Evolutionary conservation across 2,113 vertebrate species (phyloP).

Genomic region (Panthera uncia): DNA sequence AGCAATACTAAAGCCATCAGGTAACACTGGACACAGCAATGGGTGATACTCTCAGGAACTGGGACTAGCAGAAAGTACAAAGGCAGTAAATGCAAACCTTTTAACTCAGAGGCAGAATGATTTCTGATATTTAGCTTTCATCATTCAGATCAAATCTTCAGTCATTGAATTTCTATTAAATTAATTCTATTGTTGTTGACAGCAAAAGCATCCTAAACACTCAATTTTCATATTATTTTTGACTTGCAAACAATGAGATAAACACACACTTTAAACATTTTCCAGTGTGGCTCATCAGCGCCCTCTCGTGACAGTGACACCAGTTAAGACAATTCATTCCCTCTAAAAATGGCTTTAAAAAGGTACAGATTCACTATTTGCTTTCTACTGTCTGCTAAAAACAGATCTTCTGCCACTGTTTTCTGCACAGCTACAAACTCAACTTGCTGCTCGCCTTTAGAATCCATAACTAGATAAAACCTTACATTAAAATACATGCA

Average conservation of each 20-base stretch:
- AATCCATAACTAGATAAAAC: neutral
- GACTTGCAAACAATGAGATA: neutral
- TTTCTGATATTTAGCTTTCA: neutral
- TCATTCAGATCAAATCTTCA: neutral
- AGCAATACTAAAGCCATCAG: neutral
- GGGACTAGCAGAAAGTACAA: neutral
- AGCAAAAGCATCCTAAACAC: neutral
- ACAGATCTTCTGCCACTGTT: neutral
- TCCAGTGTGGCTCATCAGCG: conserved; percentile 16
- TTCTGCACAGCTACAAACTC: neutral
- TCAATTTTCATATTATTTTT: neutral
- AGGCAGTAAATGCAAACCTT: neutral
- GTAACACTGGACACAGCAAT: neutral
- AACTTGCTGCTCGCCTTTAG: neutral
- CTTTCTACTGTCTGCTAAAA: conserved; percentile 5
- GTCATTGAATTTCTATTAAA: neutral
- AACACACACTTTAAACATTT: neutral
- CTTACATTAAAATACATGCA: neutral
- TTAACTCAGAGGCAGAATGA: neutral
- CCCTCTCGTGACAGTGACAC: conserved; percentile 76
- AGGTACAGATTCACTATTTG: neutral
- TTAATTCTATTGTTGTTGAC: neutral
- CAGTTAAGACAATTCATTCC: neutral
- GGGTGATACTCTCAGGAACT: neutral
- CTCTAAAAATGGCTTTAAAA: neutral